phyloP scores from a whole-genome alignment of 2,888 invertebrate genomes.

The Allygus modestus region DNA sequence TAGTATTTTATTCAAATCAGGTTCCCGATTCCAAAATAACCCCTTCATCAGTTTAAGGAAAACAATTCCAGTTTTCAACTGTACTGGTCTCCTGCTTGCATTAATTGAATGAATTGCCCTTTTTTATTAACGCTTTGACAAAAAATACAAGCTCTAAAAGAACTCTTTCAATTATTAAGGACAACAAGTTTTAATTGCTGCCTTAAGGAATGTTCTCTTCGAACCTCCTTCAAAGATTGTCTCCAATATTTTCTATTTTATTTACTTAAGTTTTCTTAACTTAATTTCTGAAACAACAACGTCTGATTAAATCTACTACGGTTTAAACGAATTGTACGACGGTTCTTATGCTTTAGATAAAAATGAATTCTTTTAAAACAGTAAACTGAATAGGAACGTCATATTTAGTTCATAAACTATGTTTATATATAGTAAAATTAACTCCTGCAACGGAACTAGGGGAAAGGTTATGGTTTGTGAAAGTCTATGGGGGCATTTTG shows the following conservation, averaged over 20 bases:
- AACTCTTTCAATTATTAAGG: slow-evolving; percentile 58
- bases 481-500: no score
- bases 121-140: slow-evolving; percentile 54
- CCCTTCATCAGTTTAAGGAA: slow-evolving; percentile 21
- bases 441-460: no score
- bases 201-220: slow-evolving; percentile 56
- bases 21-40: not conserved
- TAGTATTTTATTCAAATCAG: not conserved
- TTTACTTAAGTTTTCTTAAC: slow-evolving; percentile 18
- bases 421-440: no score
- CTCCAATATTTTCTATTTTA: slow-evolving; percentile 54
- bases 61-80: slow-evolving; percentile 31
- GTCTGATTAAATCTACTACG: not conserved
- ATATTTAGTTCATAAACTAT: no score
- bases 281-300: not conserved
- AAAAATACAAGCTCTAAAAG: slow-evolving; percentile 56
- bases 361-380: no score
- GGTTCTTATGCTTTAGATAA: no score
- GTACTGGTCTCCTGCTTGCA: slow-evolving; percentile 20
- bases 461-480: no score
- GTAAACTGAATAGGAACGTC: no score
- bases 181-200: slow-evolving; percentile 59
- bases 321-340: not conserved
- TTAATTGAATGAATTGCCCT: slow-evolving; percentile 50
- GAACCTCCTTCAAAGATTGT: slow-evolving; percentile 49